Evolutionary conservation across 2,113 vertebrate genomes (phyloP).

Genomic region (Eulemur rufifrons): DNA sequence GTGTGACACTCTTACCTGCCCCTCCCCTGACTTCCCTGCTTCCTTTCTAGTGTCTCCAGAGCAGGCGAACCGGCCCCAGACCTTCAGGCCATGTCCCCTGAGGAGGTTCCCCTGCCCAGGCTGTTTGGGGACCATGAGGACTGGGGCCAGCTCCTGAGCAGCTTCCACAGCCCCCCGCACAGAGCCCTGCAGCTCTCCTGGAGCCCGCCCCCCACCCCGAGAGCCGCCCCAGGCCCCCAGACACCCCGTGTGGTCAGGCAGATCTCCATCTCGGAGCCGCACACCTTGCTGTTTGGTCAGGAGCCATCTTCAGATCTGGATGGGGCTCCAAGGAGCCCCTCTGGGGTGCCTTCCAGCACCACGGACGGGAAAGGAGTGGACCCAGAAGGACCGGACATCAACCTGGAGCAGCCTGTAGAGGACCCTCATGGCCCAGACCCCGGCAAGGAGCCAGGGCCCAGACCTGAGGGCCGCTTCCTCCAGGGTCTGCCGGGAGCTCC

Average conservation of each 20-base stretch:
- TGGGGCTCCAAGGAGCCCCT: neutral
- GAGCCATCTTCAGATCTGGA: neutral
- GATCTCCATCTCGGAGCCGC: conserved; percentile 53
- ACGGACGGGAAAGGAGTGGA: neutral
- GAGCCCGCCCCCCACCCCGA: conserved; percentile 30
- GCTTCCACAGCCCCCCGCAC: neutral
- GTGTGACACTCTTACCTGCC: neutral
- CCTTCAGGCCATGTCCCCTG: neutral
- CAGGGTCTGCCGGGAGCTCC: neutral
- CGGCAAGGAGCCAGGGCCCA: neutral
- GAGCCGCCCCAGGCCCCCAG: neutral
- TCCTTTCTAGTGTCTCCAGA: neutral
- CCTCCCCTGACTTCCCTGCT: neutral
- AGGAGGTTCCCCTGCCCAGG: conserved; percentile 45
- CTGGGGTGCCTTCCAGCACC: accelerated
- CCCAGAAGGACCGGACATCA: accelerated
- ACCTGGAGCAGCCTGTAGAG: neutral
- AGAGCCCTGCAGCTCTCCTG: conserved; percentile 46
- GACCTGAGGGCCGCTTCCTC: neutral
- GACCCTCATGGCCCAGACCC: neutral
- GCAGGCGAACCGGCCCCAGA: neutral
- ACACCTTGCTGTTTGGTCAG: accelerated
- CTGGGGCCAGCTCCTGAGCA: conserved; percentile 57
- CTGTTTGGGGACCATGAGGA: conserved; percentile 59
- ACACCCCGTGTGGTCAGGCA: conserved; percentile 46